Conservation (phyloP, 2,888 invertebrate genomes). For the Drosophila mayaguana region DNA sequence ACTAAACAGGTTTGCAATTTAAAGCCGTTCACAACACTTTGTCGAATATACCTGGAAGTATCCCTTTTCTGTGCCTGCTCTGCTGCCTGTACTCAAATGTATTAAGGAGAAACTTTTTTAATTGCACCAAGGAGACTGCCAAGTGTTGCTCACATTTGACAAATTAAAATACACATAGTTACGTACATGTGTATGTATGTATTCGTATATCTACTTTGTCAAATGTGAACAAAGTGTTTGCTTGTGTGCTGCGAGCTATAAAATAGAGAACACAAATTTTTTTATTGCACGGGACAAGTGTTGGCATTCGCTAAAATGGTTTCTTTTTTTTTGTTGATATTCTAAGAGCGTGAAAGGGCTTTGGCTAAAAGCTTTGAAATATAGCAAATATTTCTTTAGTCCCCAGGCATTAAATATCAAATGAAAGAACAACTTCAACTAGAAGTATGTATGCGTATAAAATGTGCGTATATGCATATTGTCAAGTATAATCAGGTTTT, state of each 20-base stretch:
- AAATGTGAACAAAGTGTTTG: slow-evolving; percentile 6
- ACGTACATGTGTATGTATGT: background rate
- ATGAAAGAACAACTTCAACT: slow-evolving; percentile 1
- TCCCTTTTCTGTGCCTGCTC: slow-evolving; percentile 19
- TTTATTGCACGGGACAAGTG: slow-evolving; percentile 12
- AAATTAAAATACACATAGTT: slow-evolving; percentile 13
- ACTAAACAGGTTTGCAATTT: background rate
- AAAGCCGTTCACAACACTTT: slow-evolving; percentile 17
- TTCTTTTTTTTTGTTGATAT: slow-evolving; percentile 1
- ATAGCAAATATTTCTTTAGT: background rate
- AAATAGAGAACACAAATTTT: slow-evolving; percentile 28
- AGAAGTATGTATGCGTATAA: background rate
- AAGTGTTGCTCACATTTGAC: slow-evolving; percentile 33
- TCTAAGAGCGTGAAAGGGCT: slow-evolving; percentile 4
- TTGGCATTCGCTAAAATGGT: slow-evolving; percentile 19
- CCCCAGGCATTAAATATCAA: background rate
- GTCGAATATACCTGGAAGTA: slow-evolving; percentile 16
- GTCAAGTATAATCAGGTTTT: background rate
- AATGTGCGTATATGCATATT: background rate
- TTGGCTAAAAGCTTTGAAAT: slow-evolving; percentile 6
- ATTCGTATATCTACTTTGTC: background rate
- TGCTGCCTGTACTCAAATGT: slow-evolving; percentile 28
- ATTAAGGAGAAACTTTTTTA: slow-evolving; percentile 66
- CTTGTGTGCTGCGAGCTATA: slow-evolving; percentile 6
- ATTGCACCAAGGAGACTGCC: slow-evolving; percentile 62